Evolutionary conservation across 1,140 invertebrate genomes (phyloP).

Genomic region (Scaptomyza hsui): DNA sequence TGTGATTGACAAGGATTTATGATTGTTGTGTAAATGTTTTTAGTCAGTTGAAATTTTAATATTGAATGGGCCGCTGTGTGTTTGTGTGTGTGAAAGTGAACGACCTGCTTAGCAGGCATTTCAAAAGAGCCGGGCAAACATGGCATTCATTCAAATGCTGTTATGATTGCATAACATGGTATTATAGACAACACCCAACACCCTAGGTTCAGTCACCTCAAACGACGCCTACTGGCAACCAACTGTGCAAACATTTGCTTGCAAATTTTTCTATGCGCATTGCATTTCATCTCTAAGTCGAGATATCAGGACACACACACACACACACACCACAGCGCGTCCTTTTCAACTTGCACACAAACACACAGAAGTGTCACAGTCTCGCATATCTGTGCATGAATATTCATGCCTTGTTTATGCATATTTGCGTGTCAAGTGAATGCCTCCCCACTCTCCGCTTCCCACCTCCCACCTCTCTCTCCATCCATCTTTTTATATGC

Average conservation of each 20-base stretch:
- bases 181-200: constrained; percentile 9
- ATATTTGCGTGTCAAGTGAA: constrained; percentile 83
- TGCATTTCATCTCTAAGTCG: constrained; percentile 83
- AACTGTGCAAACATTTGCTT: constrained; percentile 64
- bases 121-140: constrained; percentile 46
- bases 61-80: constrained; percentile 34
- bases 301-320: constrained; percentile 57
- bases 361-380: constrained; percentile 28
- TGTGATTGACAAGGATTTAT: constrained; percentile 83
- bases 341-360: constrained; percentile 64
- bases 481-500: constrained; percentile 7
- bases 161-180: constrained; percentile 59
- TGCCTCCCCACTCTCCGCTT: constrained; percentile 32
- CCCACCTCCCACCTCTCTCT: constrained; percentile 12
- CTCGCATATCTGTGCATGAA: constrained; percentile 61
- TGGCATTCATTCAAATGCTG: constrained; percentile 61
- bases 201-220: constrained; percentile 24
- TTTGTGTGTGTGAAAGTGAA: too few species aligned
- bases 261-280: constrained; percentile 78
- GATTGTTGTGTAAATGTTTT: constrained; percentile 69
- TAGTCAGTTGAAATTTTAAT: constrained; percentile 73
- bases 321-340: constrained; percentile 39
- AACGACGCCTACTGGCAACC: constrained; percentile 17
- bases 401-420: constrained; percentile 83
- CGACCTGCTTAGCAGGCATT: constrained; percentile 49